Base-by-base conservation (phyloP, 2,113 vertebrate species). In the Myotis yumanensis region DNA sequence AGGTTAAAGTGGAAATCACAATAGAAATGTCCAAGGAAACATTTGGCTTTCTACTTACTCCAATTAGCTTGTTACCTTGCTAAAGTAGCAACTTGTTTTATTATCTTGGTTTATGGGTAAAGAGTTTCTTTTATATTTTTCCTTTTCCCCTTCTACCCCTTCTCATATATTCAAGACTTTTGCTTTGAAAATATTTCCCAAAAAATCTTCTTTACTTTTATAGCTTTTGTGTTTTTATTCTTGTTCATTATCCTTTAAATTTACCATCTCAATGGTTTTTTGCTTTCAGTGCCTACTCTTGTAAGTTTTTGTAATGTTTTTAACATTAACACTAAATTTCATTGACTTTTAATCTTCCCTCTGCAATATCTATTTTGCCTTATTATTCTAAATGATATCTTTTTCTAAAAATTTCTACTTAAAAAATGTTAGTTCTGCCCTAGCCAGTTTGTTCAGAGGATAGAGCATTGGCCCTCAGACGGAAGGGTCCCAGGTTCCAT, bases 1-100 rank as follows among this genome's bases (percentile, higher is more conserved):
- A 71, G 77, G 76, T 84, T 83, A 57, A 79, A 85, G 66, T 92
- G 14, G 32, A 95, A 76, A 69, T 85, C 51, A 85, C 7, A 43
- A 10, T 35, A 51, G 88, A 86, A 54, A 76, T 72, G 18, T 69
- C 43, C 40, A 40, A 76, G 12, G 18, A 64, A 48, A 71, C 7
- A n/a, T 15, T 48, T 66, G 52, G 68, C 16, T 93, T 89, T 76
- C 28, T 48, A 30, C 37, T 37, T 59, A 25, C 15, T 59, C 25
- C 68, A 54, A 2, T 76, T 64, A 84, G 16, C 46, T 84, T 30
- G 8, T 59, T 62, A 57, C 40, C 71, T 80, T 84, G 76, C 62
- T 54, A 32, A 37, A 40, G 32, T 3, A 66, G 35, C 48, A 59
- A 54, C 75, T 82, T 71, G 35, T 82, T 86, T 83, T 22, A 28